Conservation (phyloP, 2,797 vertebrate species). For the Cyprinella venusta region DNA sequence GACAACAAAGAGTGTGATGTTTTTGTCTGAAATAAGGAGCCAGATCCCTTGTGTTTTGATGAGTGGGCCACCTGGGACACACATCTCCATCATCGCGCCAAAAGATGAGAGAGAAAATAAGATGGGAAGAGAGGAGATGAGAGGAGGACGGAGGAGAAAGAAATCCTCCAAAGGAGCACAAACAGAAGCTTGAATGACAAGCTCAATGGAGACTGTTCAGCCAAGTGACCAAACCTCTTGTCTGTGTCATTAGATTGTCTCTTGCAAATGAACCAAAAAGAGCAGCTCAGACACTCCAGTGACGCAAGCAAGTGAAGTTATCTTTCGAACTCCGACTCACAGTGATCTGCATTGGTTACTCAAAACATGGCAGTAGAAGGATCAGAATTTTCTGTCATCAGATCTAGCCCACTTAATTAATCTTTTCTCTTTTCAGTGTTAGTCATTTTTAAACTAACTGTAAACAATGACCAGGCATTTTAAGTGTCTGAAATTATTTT, state of each 20-base stretch:
- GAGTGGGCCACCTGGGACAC: conserved; percentile 82
- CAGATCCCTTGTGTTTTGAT: conserved; percentile 80
- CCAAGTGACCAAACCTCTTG: conserved; percentile 50
- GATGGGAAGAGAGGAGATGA: conserved; percentile 49
- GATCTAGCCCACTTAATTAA: background rate
- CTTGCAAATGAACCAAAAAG: conserved; percentile 16
- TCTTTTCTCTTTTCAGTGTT: background rate
- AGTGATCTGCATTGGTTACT: background rate
- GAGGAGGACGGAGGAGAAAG: conserved; percentile 49
- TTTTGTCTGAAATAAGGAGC: conserved; percentile 82
- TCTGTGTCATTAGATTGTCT: conserved; percentile 38
- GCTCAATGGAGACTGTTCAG: conserved; percentile 63
- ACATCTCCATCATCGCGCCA: conserved; percentile 73
- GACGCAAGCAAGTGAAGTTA: conserved; percentile 14
- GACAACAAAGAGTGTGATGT: conserved; percentile 82
- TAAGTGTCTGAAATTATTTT: background rate
- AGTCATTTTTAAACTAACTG: background rate
- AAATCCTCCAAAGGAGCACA: conserved; percentile 64
- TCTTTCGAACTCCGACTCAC: conserved; percentile 13
- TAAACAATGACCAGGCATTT: background rate
- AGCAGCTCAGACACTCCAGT: conserved; percentile 28
- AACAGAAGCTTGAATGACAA: conserved; percentile 74
- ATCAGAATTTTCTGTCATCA: background rate
- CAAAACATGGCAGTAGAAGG: background rate
- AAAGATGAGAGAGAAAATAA: conserved; percentile 54